Base-by-base conservation (phyloP, 2,797 vertebrate species). In the Anas georgica region DNA sequence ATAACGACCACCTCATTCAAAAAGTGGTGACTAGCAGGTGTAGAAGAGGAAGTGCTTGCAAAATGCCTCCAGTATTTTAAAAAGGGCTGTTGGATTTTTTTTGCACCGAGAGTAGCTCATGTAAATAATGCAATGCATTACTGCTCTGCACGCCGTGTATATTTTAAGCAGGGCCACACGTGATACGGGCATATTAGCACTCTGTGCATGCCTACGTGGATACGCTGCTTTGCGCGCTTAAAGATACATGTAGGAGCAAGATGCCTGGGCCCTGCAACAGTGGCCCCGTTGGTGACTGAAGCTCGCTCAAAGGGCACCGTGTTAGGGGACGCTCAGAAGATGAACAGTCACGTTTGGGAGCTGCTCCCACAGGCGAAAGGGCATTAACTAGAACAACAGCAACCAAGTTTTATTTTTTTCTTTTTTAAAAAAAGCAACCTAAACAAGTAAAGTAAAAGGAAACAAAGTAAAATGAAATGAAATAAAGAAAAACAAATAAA, bases 321-420 rank as follows among this genome's bases (percentile, higher is more conserved):
- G 76, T 48, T 83, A 64, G 90, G 69, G 63, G 91, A 95, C 93
- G 64, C 85, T 85, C 88, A 63, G 82, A 94, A 88, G 48, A 48
- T 12, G 11, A 46, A 48, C 46, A 23, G 22, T 23, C 46, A 48
- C 46, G 22, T 48, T 23, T 48, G 46, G 46, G 22, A 23, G 46
- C 46, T 48, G 46, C 22, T 48, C 46, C 46, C 46, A 48, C 46
- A 48, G 46, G 22, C 22, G 6, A 48, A 48, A 23, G 46, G 46
- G 46, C 45, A 46, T 46, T 46, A 46, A 46, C 45, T 48, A 48
- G 12, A 48, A 48, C 46, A 48, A 23, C 46, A 48, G 46, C 22
- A 48, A 23, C 22, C 22, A 48, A 12, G 22, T 7, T 48, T 23
- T 48, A 23, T 13, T 23, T 48, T 46, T 22, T 6, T 46, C 12